phyloP scores from a whole-genome alignment of 2,888 invertebrate genomes.

The Plusia festucae region DNA sequence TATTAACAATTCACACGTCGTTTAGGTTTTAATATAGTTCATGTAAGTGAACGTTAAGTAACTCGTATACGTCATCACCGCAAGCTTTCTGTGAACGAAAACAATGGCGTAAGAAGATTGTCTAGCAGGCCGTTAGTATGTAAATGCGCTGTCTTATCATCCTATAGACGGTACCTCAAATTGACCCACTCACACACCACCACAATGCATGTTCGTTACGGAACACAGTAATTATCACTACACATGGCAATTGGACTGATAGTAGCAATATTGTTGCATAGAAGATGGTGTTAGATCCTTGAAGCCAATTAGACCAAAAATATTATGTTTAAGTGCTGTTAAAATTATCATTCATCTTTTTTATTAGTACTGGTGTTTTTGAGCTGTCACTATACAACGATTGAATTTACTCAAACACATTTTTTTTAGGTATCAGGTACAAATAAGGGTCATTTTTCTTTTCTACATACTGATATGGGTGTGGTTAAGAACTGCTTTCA shows the following conservation, averaged over 20 bases:
- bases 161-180: constrained; percentile 1
- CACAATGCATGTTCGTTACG: constrained; percentile 3
- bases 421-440: no score
- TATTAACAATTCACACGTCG: background rate
- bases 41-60: no score
- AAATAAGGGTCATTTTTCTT: no score
- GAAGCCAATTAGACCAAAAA: background rate
- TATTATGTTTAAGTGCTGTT: background rate
- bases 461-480: no score
- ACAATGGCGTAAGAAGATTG: background rate
- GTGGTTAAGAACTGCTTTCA: no score
- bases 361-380: no score
- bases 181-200: constrained; percentile 1
- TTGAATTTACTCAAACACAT: no score
- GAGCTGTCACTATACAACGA: no score
- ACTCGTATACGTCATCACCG: background rate
- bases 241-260: constrained; percentile 5
- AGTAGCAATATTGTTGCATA: background rate
- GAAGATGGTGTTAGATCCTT: background rate
- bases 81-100: background rate
- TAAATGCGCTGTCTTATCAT: constrained; percentile 1
- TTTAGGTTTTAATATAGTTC: background rate
- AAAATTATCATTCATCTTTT: no score
- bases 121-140: constrained; percentile 1
- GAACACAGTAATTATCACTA: constrained; percentile 1